Percentiles rank a stretch among this genome's conserved stretches.
phyloP scores from a whole-genome alignment of 2,888 invertebrate genomes.

The Uropetala carovei region DNA sequence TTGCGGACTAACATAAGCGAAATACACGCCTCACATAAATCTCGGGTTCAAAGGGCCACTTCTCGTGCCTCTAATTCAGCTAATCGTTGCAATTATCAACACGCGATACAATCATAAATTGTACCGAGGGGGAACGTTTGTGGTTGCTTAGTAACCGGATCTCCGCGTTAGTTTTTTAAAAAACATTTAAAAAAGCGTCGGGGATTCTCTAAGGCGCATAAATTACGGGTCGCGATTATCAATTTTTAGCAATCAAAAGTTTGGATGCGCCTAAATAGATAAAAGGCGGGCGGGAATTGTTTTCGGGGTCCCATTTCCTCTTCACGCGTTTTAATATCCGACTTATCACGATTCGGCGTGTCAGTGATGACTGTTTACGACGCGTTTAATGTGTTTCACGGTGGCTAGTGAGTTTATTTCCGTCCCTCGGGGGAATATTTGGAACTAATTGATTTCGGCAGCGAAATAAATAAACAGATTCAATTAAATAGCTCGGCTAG shows the following conservation, averaged over 20 bases:
- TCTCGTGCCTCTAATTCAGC: background rate
- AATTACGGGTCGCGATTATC: background rate
- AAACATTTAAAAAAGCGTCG: no score
- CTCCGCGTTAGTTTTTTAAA: background rate
- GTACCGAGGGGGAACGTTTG: background rate
- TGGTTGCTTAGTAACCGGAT: background rate
- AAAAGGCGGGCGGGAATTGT: background rate
- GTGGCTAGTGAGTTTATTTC: background rate
- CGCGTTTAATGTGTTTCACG: background rate
- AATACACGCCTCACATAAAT: background rate
- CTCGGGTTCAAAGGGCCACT: background rate
- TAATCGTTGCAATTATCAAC: constrained; percentile 30
- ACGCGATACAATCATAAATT: constrained; percentile 20
- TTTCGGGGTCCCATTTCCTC: background rate
- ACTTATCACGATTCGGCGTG: background rate
- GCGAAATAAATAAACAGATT: no score
- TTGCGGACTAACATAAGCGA: background rate
- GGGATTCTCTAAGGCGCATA: background rate
- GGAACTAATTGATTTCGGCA: constrained; percentile 17
- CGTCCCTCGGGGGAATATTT: background rate
- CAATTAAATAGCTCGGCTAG: no score
- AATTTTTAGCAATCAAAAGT: background rate
- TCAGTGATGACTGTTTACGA: background rate
- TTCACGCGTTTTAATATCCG: background rate
- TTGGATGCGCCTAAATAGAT: background rate